Percentiles rank a stretch among this genome's conserved stretches.
These are phyloP conservation scores for Entosphenus tridentatus DNA, from an alignment of 2,113 vertebrate species.

Conservation along the genomic window DNA sequence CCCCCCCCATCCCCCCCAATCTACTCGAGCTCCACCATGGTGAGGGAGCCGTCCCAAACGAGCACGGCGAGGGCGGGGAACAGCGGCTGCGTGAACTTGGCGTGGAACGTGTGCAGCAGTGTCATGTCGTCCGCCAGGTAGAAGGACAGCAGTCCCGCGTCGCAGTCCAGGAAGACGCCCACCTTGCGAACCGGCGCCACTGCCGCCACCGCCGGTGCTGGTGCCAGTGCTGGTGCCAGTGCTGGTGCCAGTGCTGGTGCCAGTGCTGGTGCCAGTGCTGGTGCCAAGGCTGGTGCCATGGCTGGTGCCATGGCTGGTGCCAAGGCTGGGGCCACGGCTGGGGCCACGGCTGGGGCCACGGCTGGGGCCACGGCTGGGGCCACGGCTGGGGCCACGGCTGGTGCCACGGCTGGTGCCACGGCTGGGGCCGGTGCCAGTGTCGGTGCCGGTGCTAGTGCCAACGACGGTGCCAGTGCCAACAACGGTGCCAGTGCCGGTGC, in stretches of 20 bases:
- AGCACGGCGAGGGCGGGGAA: constrained; percentile 5
- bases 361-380: not conserved
- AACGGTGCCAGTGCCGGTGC: no score
- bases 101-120: constrained; percentile 10
- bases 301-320: not conserved
- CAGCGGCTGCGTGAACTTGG: constrained; percentile 8
- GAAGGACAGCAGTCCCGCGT: constrained; percentile 12
- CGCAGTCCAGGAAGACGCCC: constrained; percentile 12
- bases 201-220: not conserved
- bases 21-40: no score
- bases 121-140: constrained; percentile 9
- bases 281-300: no score
- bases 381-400: not conserved
- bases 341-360: no score
- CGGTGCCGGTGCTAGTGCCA: not conserved
- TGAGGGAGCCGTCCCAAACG: not conserved
- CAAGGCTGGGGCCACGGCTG: not conserved
- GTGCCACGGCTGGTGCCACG: not conserved
- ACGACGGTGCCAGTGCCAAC: no score
- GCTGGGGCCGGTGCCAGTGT: no score
- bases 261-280: not conserved
- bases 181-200: constrained; percentile 1
- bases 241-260: not conserved
- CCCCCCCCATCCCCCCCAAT: no score
- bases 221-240: no score